phyloP scores from a whole-genome alignment of 2,888 invertebrate species.

The Ormyrus labotus region DNA sequence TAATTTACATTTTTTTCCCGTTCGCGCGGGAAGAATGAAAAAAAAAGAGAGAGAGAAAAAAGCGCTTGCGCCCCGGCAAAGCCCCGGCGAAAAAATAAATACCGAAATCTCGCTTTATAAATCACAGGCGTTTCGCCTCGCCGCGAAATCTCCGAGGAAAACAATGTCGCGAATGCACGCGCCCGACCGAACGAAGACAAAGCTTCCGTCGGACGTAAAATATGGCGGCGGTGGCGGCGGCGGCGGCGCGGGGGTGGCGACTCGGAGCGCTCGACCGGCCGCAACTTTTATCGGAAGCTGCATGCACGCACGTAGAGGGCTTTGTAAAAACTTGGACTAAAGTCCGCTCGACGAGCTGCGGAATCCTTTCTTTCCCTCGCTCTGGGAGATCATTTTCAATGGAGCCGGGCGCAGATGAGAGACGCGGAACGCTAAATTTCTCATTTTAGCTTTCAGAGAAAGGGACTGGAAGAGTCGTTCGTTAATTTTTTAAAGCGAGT shows the following conservation, averaged over 20 bases:
- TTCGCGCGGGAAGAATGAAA: constrained; percentile 17
- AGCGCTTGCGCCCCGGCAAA: too few species aligned
- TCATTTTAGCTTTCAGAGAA: too few species aligned
- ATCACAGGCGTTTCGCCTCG: constrained; percentile 36
- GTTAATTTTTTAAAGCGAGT: too few species aligned
- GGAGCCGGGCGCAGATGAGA: too few species aligned
- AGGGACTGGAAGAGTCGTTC: too few species aligned
- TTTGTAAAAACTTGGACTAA: too few species aligned
- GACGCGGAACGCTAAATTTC: too few species aligned
- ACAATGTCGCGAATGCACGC: constrained; percentile 52
- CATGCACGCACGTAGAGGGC: background rate
- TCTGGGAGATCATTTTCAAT: too few species aligned
- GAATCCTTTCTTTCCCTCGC: too few species aligned
- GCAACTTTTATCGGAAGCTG: constrained; percentile 46
- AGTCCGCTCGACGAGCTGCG: too few species aligned
- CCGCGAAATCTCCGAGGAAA: constrained; percentile 55
- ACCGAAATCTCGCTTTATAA: constrained; percentile 51
- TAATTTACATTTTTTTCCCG: constrained; percentile 52
- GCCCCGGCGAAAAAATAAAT: constrained; percentile 18
- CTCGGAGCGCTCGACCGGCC: background rate
- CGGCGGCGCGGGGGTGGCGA: background rate
- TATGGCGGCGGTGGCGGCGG: constrained; percentile 25
- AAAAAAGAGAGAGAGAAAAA: background rate
- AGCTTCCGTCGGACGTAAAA: constrained; percentile 55
- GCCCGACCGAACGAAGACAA: constrained; percentile 54